Conservation (phyloP, 2,113 vertebrate species). For the Tenebrosternarchus preto region DNA sequence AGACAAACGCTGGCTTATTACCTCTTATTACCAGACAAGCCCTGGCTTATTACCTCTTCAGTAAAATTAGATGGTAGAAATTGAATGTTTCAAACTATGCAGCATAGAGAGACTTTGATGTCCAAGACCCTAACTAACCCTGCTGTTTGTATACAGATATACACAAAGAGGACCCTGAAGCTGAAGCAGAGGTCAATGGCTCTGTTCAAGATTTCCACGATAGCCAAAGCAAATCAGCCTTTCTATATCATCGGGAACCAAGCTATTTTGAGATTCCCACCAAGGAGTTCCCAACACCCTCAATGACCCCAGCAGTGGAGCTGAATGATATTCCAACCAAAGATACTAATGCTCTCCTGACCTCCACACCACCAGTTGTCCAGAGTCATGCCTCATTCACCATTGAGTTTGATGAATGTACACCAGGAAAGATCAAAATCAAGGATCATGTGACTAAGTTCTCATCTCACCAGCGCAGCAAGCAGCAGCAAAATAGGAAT, state of each 20-base stretch:
- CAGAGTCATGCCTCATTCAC: slow-evolving; percentile 98
- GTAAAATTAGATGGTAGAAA: too few species aligned
- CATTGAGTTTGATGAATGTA: slow-evolving; percentile 94
- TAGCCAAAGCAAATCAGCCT: slow-evolving; percentile 70
- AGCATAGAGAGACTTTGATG: too few species aligned
- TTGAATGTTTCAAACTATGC: too few species aligned
- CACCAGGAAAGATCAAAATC: slow-evolving; percentile 94
- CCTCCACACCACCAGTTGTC: slow-evolving; percentile 75
- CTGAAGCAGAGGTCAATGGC: slow-evolving; percentile 73
- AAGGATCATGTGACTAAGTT: slow-evolving; percentile 97
- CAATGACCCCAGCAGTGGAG: slow-evolving; percentile 71
- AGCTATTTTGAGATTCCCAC: slow-evolving; percentile 98
- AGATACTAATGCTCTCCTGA: slow-evolving; percentile 72
- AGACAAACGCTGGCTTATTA: too few species aligned
- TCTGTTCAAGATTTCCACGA: slow-evolving; percentile 69
- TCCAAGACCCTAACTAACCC: too few species aligned
- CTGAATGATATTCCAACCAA: slow-evolving; percentile 87
- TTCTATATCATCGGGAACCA: slow-evolving; percentile 84
- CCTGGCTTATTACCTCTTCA: too few species aligned
- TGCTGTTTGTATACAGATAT: slow-evolving; percentile 70
- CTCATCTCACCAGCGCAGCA: slow-evolving; percentile 83
- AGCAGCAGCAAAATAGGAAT: slow-evolving; percentile 59
- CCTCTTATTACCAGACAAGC: too few species aligned
- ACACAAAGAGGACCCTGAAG: slow-evolving; percentile 71
- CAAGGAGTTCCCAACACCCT: slow-evolving; percentile 81